Percentiles rank a stretch among this genome's conserved stretches.
Conservation (phyloP, 2,797 vertebrate genomes). For the Pseudocheirus occidentalis region DNA sequence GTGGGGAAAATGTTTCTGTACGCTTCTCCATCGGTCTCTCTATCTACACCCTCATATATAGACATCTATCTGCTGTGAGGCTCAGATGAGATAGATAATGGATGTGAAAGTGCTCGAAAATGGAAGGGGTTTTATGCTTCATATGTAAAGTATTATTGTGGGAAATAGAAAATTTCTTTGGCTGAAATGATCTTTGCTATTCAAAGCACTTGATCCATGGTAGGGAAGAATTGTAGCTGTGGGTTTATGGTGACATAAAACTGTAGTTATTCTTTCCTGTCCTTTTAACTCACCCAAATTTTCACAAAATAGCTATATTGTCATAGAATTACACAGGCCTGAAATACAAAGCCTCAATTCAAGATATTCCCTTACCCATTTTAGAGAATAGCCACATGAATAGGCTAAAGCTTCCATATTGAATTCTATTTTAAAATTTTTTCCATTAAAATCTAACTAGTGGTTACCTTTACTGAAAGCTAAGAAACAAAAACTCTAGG, state of each 20-base stretch:
- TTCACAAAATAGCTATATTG: constrained; percentile 1
- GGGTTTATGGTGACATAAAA: background rate
- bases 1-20: background rate
- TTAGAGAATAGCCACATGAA: background rate
- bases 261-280: background rate
- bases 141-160: background rate
- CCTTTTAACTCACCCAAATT: background rate
- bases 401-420: constrained; percentile 16
- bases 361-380: constrained; percentile 11
- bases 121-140: background rate
- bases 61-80: background rate
- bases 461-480: constrained; percentile 19
- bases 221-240: background rate
- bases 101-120: background rate
- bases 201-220: background rate
- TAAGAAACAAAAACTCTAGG: constrained; percentile 15
- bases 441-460: constrained; percentile 11
- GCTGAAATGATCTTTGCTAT: constrained; percentile 12
- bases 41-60: background rate
- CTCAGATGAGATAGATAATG: background rate
- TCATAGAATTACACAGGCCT: background rate
- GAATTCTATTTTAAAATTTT: background rate
- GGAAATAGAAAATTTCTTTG: background rate
- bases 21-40: background rate
- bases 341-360: background rate